These are phyloP conservation scores for Volucella inanis DNA, from an alignment of 2,888 invertebrate genomes.

Conservation along the genomic window DNA sequence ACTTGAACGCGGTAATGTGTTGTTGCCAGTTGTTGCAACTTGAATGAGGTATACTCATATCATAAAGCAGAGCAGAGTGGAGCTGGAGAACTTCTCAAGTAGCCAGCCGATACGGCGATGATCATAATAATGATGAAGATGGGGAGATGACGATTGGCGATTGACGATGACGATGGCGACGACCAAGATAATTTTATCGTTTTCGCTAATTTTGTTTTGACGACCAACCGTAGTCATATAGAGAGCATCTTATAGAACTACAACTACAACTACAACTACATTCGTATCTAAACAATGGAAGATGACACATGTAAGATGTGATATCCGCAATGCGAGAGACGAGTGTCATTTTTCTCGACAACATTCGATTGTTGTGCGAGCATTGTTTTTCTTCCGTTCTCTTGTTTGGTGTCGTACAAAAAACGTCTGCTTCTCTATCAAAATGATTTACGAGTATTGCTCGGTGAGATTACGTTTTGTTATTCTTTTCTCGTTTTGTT, in stretches of 20 bases:
- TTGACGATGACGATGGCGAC: slow-evolving; percentile 3
- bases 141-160: slow-evolving; percentile 23
- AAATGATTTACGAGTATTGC: slow-evolving; percentile 30
- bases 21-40: slow-evolving; percentile 20
- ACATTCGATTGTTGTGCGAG: slow-evolving; percentile 48
- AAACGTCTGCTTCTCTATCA: neutral
- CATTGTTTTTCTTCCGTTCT: slow-evolving; percentile 7
- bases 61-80: too few species aligned
- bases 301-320: too few species aligned
- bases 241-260: too few species aligned
- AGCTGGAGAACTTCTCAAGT: slow-evolving; percentile 47
- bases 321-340: neutral
- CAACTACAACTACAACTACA: too few species aligned
- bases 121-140: slow-evolving; percentile 24
- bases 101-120: slow-evolving; percentile 9
- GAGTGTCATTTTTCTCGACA: slow-evolving; percentile 29
- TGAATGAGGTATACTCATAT: neutral
- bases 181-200: neutral
- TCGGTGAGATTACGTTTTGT: neutral
- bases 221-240: too few species aligned
- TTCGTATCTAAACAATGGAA: too few species aligned
- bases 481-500: slow-evolving; percentile 16
- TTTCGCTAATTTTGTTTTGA: too few species aligned
- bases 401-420: neutral
- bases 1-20: slow-evolving; percentile 52